Percentiles rank a stretch among this genome's conserved stretches.
Conservation (phyloP, 2,888 invertebrate genomes). For the Acrobasis consociella region DNA sequence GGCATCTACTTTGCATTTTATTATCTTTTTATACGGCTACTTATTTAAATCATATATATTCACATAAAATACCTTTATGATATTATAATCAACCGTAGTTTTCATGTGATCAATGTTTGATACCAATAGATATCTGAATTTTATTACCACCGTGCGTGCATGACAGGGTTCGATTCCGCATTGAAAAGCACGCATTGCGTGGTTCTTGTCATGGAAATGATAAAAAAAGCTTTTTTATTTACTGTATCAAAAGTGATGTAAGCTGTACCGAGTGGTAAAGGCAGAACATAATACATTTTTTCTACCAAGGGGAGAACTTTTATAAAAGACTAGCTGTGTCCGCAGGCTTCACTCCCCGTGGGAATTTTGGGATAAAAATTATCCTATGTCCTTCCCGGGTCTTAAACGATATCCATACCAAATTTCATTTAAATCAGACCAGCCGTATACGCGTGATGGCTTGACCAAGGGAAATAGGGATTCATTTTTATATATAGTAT, state of each 20-base stretch:
- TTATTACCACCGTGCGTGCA: conserved; percentile 17
- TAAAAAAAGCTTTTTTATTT: conserved; percentile 13
- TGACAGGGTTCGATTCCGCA: conserved; percentile 14
- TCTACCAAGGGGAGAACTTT: too few species aligned
- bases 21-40: background rate
- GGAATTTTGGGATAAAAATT: too few species aligned
- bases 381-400: too few species aligned
- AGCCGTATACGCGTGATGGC: too few species aligned
- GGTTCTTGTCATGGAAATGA: conserved; percentile 14
- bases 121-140: conserved; percentile 13
- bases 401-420: too few species aligned
- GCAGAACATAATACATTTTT: too few species aligned
- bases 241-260: conserved; percentile 9
- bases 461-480: too few species aligned
- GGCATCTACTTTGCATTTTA: background rate
- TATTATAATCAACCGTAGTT: conserved; percentile 14
- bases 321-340: too few species aligned
- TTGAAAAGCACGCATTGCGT: conserved; percentile 21
- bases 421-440: too few species aligned
- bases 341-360: too few species aligned
- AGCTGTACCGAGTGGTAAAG: background rate
- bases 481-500: too few species aligned
- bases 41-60: background rate
- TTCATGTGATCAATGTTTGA: conserved; percentile 10
- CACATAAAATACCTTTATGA: background rate